Evolutionary conservation across 2,797 vertebrate species (phyloP).

Genomic region (Sarcophilus harrisii): DNA sequence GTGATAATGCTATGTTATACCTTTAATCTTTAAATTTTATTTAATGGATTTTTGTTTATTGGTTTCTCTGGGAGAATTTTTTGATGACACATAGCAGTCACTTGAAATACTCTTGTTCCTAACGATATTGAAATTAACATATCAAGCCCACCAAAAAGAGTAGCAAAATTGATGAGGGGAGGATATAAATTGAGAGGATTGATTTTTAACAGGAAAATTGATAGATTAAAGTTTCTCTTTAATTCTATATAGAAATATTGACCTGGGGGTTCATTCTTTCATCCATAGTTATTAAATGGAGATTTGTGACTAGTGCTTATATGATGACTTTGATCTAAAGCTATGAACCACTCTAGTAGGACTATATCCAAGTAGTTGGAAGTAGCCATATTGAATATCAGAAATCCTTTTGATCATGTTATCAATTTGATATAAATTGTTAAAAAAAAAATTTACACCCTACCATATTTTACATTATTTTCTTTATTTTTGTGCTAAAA

Average conservation of each 20-base stretch:
- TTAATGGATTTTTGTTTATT: neutral
- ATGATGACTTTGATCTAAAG: neutral
- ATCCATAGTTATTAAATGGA: neutral
- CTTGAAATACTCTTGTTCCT: neutral
- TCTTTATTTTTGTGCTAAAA: neutral
- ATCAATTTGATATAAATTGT: neutral
- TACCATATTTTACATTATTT: neutral
- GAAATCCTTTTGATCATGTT: neutral
- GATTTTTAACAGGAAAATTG: conserved; percentile 16
- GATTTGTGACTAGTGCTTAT: neutral
- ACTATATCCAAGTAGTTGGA: neutral
- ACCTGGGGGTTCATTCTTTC: neutral
- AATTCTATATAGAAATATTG: neutral
- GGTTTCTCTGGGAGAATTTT: neutral
- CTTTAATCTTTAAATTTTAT: neutral
- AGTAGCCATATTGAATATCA: neutral
- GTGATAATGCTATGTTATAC: neutral
- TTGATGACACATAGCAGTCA: neutral
- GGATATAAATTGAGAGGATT: neutral
- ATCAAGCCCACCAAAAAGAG: neutral
- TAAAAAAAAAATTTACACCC: conserved; percentile 12
- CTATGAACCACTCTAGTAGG: neutral
- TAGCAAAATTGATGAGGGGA: neutral
- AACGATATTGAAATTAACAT: neutral
- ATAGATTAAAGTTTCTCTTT: neutral